Conservation (phyloP, 2,888 invertebrate genomes). For the Drosophila emarginata region DNA sequence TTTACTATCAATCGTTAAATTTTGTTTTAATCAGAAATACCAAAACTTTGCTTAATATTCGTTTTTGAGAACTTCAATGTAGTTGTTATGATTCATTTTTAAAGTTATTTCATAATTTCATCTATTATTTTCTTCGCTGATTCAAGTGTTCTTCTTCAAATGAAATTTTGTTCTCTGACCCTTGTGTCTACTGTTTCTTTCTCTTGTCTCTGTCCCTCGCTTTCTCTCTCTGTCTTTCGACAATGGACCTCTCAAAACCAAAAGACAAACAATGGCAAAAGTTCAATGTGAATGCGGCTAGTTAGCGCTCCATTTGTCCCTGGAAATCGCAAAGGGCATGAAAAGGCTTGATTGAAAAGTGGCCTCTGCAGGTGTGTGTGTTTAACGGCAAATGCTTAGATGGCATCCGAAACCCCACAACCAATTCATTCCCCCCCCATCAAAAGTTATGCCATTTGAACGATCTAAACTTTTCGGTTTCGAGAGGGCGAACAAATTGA, state of each 20-base stretch:
- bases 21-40: too few species aligned
- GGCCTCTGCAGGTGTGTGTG: conserved; percentile 10
- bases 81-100: neutral
- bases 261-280: conserved; percentile 42
- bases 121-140: neutral
- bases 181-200: neutral
- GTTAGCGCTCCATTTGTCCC: conserved; percentile 52
- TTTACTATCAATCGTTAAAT: too few species aligned
- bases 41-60: neutral
- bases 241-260: conserved; percentile 37
- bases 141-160: conserved; percentile 10
- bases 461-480: conserved; percentile 28
- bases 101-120: conserved; percentile 37
- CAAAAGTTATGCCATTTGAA: conserved; percentile 31
- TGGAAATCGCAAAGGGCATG: conserved; percentile 40
- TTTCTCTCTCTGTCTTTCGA: neutral
- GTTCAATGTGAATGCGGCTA: conserved; percentile 50
- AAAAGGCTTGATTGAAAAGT: conserved; percentile 30
- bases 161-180: conserved; percentile 11
- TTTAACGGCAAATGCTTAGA: conserved; percentile 12
- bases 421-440: neutral
- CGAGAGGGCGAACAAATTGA: conserved; percentile 38
- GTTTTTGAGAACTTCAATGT: neutral
- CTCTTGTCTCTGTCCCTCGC: neutral
- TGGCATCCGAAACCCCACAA: neutral